Conservation (phyloP, 1,140 invertebrate genomes). For the Trachymyrmex septentrionalis region DNA sequence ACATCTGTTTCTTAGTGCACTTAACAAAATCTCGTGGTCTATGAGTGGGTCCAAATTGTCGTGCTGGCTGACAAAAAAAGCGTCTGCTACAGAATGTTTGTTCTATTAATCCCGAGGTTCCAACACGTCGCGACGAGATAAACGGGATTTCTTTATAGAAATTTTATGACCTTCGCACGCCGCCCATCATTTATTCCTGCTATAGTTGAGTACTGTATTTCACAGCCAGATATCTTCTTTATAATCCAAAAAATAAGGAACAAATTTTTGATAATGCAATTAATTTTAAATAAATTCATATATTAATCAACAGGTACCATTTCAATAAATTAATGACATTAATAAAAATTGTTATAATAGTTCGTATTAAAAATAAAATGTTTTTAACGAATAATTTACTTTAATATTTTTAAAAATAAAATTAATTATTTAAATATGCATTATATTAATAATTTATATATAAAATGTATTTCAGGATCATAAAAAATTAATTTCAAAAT, state of each 20-base stretch:
- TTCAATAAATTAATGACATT: background rate
- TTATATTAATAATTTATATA: background rate
- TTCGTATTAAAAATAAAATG: no score
- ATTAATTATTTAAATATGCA: background rate
- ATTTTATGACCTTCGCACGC: conserved; percentile 31
- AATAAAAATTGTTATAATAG: background rate
- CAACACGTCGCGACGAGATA: conserved; percentile 9
- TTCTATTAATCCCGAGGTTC: background rate
- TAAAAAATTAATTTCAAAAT: background rate
- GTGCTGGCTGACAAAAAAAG: conserved; percentile 38
- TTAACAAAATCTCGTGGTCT: conserved; percentile 30
- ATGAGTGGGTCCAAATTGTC: conserved; percentile 28
- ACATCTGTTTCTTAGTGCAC: conserved; percentile 59
- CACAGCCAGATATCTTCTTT: background rate
- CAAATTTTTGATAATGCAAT: background rate
- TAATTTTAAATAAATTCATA: conserved; percentile 27
- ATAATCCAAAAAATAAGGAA: background rate
- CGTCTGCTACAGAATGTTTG: conserved; percentile 32
- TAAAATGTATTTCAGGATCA: background rate
- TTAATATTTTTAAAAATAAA: background rate
- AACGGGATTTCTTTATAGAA: conserved; percentile 28
- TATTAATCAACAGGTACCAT: background rate
- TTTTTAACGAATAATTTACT: no score
- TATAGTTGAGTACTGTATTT: background rate
- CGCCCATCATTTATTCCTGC: background rate